Percentiles rank a stretch among this genome's conserved stretches.
Conservation (phyloP, 1,140 invertebrate genomes). For the Globodera rostochiensis region DNA sequence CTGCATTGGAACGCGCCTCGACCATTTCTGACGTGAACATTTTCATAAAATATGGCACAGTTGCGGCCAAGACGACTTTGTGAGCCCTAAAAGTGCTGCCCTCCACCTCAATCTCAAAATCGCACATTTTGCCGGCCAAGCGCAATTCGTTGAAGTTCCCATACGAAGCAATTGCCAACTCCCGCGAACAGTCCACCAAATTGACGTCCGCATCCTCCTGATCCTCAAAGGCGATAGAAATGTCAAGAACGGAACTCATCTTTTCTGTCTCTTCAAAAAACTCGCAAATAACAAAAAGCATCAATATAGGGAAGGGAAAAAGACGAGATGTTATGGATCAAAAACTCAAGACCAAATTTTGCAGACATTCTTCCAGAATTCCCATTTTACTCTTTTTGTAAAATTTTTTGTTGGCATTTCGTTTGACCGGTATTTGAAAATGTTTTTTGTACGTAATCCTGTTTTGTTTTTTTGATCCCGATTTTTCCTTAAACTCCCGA, state of each 20-base stretch:
- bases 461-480: too few species aligned
- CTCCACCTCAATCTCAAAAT: constrained; percentile 66
- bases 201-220: background rate
- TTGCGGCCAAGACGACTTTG: constrained; percentile 80
- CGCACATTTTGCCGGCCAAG: constrained; percentile 41
- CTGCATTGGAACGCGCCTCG: constrained; percentile 81
- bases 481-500: too few species aligned
- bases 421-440: too few species aligned
- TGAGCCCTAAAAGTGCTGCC: constrained; percentile 81
- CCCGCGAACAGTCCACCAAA: background rate
- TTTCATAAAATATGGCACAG: constrained; percentile 86
- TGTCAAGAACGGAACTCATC: background rate
- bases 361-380: too few species aligned
- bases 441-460: too few species aligned
- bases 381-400: too few species aligned
- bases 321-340: too few species aligned
- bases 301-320: too few species aligned
- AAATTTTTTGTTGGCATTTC: too few species aligned
- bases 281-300: too few species aligned
- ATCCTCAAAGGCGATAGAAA: background rate
- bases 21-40: constrained; percentile 89
- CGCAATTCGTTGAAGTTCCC: constrained; percentile 6
- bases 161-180: background rate
- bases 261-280: background rate
- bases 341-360: too few species aligned